phyloP scores from a whole-genome alignment of 2,113 vertebrate genomes.

The Crotophaga sulcirostris region DNA sequence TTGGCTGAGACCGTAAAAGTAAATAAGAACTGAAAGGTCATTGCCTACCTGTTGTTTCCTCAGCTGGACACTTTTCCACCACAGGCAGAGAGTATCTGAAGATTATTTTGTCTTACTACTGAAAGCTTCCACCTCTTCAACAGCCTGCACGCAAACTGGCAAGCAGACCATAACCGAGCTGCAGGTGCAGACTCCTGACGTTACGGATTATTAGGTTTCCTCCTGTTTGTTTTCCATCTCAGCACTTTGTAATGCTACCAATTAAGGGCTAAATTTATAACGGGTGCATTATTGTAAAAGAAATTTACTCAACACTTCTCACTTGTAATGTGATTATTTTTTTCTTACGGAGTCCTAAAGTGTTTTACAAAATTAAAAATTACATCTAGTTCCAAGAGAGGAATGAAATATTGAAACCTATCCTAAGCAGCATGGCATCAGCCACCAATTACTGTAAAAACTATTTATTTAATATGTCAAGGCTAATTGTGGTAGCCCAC shows the following conservation, averaged over 20 bases:
- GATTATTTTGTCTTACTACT: background rate
- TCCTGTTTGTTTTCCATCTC: conserved; percentile 56
- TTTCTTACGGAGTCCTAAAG: conserved; percentile 13
- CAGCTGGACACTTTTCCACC: conserved; percentile 3
- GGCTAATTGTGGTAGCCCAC: conserved; percentile 39
- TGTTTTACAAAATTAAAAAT: conserved; percentile 40
- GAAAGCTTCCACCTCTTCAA: background rate
- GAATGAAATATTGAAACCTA: conserved; percentile 4
- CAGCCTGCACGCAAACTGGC: background rate
- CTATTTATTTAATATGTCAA: conserved; percentile 50
- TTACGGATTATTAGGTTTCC: conserved; percentile 40
- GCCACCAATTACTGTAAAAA: conserved; percentile 28
- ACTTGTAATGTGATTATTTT: conserved; percentile 58
- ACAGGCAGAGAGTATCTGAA: background rate
- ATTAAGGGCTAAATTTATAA: conserved; percentile 52
- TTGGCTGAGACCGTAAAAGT: background rate
- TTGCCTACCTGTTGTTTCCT: background rate
- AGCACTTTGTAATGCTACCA: conserved; percentile 17
- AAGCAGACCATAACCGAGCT: background rate
- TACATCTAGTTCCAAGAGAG: conserved; percentile 1
- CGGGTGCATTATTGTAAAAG: background rate
- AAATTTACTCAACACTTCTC: conserved; percentile 37
- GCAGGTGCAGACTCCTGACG: background rate
- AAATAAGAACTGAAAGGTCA: conserved; percentile 10
- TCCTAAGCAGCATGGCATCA: conserved; percentile 18